phyloP scores from a whole-genome alignment of 2,113 vertebrate species.

The Globicephala melas region DNA sequence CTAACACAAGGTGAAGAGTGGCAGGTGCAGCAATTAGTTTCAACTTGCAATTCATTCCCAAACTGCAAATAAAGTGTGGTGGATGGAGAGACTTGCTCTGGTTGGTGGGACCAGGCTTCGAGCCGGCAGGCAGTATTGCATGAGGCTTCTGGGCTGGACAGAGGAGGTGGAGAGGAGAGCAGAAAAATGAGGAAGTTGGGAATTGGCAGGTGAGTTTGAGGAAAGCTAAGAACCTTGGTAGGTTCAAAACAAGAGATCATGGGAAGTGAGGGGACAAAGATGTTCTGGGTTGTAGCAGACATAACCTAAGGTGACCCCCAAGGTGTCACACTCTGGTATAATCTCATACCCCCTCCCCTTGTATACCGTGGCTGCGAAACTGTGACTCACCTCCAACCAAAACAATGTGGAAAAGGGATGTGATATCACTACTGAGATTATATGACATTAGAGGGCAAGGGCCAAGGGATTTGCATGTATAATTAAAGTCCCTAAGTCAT shows the following conservation, averaged over 20 bases:
- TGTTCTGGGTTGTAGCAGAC: not conserved
- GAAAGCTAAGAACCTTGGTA: not conserved
- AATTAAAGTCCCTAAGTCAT: not conserved
- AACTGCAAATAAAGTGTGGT: not conserved
- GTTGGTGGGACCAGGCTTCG: not conserved
- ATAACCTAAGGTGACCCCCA: not conserved
- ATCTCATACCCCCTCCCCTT: not conserved
- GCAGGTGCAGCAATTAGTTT: not conserved
- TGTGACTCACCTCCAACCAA: not conserved
- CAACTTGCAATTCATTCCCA: not conserved
- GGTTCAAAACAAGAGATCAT: not conserved
- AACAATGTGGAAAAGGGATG: not conserved
- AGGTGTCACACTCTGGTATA: not conserved
- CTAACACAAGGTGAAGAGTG: not conserved
- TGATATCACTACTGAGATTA: not conserved
- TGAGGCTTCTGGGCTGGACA: not conserved
- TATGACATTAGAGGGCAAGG: not conserved
- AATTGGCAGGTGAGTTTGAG: not conserved
- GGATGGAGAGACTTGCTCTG: not conserved
- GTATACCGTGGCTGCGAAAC: not conserved
- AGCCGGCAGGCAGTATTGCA: not conserved
- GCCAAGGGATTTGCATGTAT: not conserved
- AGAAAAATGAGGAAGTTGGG: not conserved
- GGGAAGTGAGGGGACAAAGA: not conserved
- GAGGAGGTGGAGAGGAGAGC: not conserved